phyloP scores from a whole-genome alignment of 2,888 invertebrate species.

The Mesochorus sp. region DNA sequence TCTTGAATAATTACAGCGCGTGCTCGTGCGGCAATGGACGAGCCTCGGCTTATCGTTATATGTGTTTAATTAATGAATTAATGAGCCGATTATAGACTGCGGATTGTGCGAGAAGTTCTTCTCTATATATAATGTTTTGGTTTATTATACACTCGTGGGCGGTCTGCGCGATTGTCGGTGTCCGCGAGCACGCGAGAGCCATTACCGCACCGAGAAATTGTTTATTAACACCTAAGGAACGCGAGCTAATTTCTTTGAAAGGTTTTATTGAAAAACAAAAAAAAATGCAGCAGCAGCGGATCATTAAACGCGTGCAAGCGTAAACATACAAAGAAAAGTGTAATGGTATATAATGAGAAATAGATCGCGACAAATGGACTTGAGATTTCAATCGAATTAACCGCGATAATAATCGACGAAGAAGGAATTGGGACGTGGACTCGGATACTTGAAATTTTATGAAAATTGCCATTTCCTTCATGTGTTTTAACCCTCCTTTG shows the following conservation, averaged over 20 bases:
- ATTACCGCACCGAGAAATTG: neutral
- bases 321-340: no score
- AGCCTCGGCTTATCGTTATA: conserved; percentile 42
- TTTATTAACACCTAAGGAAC: neutral
- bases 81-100: conserved; percentile 51
- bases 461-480: conserved; percentile 1
- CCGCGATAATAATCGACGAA: conserved; percentile 2
- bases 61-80: conserved; percentile 61
- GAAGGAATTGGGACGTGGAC: no score
- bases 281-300: no score
- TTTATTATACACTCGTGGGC: conserved; percentile 42
- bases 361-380: no score
- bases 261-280: no score
- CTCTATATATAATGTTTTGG: neutral
- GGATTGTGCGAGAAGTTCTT: conserved; percentile 12
- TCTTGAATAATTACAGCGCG: conserved; percentile 41
- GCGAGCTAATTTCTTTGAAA: neutral
- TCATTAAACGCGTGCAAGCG: no score
- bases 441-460: neutral
- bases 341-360: no score
- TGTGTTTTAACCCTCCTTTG: neutral
- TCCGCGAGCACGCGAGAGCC: neutral
- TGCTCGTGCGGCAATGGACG: conserved; percentile 29
- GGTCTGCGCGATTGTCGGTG: conserved; percentile 39
- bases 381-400: no score